Evolutionary conservation across 1,140 invertebrate species (phyloP).

Genomic region (Cydia pomonella): DNA sequence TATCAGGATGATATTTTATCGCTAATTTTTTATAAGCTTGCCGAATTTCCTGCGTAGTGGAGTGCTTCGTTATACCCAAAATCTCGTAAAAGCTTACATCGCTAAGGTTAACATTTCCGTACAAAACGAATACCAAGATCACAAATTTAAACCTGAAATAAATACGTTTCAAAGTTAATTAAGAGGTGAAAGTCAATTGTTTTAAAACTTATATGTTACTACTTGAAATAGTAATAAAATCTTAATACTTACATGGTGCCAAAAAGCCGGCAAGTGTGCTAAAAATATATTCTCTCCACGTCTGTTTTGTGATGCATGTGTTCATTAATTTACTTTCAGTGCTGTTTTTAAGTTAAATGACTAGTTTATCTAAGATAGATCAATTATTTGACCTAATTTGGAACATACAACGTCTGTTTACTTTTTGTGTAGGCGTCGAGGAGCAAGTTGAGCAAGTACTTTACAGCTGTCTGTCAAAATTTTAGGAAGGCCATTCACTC

Average conservation of each 20-base stretch:
- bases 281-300: background rate
- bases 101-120: constrained; percentile 53
- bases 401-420: constrained; percentile 41
- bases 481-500: too few species aligned
- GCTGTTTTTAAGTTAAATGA: background rate
- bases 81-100: constrained; percentile 83
- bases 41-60: constrained; percentile 87
- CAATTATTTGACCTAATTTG: constrained; percentile 8
- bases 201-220: background rate
- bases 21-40: constrained; percentile 92
- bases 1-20: constrained; percentile 91
- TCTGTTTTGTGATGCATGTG: background rate
- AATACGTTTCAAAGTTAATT: constrained; percentile 32
- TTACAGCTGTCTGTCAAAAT: too few species aligned
- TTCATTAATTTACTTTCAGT: background rate
- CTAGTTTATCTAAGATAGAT: constrained; percentile 16
- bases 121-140: constrained; percentile 46
- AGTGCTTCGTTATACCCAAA: constrained; percentile 86
- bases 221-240: background rate
- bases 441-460: too few species aligned
- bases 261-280: constrained; percentile 11
- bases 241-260: background rate
- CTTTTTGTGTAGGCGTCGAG: constrained; percentile 47
- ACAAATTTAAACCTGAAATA: constrained; percentile 59
- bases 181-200: background rate